phyloP scores from a whole-genome alignment of 2,797 vertebrate species.

The Miichthys miiuy region DNA sequence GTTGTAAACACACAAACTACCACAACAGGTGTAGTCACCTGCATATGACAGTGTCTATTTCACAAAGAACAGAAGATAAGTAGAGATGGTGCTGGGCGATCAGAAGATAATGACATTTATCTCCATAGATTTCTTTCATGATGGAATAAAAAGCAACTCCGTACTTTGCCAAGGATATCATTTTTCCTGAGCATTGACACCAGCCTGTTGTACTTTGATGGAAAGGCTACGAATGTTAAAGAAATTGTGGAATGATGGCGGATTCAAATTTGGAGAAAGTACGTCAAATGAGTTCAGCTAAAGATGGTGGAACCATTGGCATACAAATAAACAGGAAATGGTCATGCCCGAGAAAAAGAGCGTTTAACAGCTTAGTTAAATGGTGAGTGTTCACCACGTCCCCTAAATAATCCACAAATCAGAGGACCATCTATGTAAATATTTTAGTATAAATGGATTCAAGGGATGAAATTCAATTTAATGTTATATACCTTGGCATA shows the following conservation, averaged over 20 bases:
- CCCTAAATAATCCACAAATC: too few relatives aligned
- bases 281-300: not conserved
- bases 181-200: not conserved
- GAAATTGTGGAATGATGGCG: not conserved
- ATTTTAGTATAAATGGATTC: too few relatives aligned
- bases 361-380: too few relatives aligned
- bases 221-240: too few relatives aligned
- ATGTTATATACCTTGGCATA: not conserved
- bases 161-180: not conserved
- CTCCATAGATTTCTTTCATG: not conserved
- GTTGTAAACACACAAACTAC: constrained; percentile 65
- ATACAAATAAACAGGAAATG: too few relatives aligned
- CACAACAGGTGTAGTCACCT: constrained; percentile 40
- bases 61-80: constrained; percentile 40
- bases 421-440: too few relatives aligned
- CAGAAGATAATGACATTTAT: not conserved
- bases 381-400: too few relatives aligned
- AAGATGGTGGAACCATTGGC: too few relatives aligned
- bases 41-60: constrained; percentile 41
- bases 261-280: not conserved
- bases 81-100: constrained; percentile 36
- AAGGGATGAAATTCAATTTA: too few relatives aligned
- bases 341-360: too few relatives aligned
- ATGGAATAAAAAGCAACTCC: not conserved
- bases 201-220: not conserved